These are phyloP conservation scores for Vombatus ursinus DNA, from an alignment of 2,113 vertebrate genomes.

Conservation along the genomic window DNA sequence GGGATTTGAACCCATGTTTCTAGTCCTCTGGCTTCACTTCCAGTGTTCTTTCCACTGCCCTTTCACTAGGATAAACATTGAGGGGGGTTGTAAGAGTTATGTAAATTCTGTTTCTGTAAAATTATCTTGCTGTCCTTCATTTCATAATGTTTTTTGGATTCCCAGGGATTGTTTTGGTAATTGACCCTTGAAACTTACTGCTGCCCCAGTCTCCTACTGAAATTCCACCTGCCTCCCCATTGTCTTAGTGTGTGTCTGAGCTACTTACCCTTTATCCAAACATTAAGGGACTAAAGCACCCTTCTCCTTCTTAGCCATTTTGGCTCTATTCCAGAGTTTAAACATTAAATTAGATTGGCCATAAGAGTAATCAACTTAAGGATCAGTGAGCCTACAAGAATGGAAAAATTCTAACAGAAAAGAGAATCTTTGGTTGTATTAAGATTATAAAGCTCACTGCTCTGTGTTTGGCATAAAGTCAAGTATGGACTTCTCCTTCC, in stretches of 20 bases:
- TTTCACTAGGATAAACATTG: not conserved
- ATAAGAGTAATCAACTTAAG: not conserved
- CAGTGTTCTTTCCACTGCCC: not conserved
- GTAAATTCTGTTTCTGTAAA: not conserved
- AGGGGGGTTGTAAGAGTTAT: not conserved
- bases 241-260: not conserved
- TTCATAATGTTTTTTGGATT: constrained; percentile 9
- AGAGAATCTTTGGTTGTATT: not conserved
- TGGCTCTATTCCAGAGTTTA: not conserved
- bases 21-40: not conserved
- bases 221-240: not conserved
- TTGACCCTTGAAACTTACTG: not conserved
- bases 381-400: constrained; percentile 7
- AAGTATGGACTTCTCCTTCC: not conserved
- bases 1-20: not conserved
- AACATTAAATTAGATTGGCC: not conserved
- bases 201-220: not conserved
- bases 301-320: constrained; percentile 34
- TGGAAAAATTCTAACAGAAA: constrained; percentile 29
- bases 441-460: constrained; percentile 28
- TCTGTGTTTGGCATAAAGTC: constrained; percentile 49
- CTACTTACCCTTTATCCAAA: constrained; percentile 24
- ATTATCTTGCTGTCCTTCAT: not conserved
- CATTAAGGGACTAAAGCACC: not conserved
- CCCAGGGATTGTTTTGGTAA: not conserved